A percentile compares a stretch with the other conserved stretches of the same genome.
Evolutionary conservation across 1,140 invertebrate genomes (phyloP).

Genomic region (Drosophila funebris): DNA sequence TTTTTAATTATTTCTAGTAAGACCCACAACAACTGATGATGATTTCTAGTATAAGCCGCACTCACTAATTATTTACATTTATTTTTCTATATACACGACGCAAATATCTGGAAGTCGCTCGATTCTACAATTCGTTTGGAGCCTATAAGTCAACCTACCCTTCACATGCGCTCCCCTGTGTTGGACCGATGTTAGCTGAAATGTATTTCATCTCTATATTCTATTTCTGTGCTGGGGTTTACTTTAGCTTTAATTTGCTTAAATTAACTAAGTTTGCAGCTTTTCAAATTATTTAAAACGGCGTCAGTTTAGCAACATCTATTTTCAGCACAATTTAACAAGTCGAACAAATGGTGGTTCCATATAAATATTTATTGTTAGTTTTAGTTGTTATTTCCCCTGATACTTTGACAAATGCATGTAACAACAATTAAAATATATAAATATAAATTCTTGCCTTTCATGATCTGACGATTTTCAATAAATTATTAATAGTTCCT

Average conservation of each 20-base stretch:
- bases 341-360: neutral
- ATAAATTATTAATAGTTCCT: too few relatives aligned
- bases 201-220: conserved; percentile 6
- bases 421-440: too few relatives aligned
- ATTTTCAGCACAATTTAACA: neutral
- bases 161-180: too few relatives aligned
- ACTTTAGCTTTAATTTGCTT: neutral
- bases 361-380: neutral
- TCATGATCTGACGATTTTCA: too few relatives aligned
- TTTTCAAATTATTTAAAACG: neutral
- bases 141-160: neutral
- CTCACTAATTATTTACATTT: conserved; percentile 57
- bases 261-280: conserved; percentile 1
- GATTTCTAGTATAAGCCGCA: conserved; percentile 45
- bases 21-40: conserved; percentile 32
- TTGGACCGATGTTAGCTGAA: neutral
- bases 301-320: too few relatives aligned
- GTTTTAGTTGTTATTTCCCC: neutral
- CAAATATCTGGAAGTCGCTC: conserved; percentile 31
- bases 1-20: conserved; percentile 59
- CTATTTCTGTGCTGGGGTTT: conserved; percentile 14
- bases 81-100: conserved; percentile 26
- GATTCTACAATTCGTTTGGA: conserved; percentile 7
- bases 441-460: too few relatives aligned
- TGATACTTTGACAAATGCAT: too few relatives aligned